These are phyloP conservation scores for Odontophorus gujanensis DNA, from an alignment of 2,113 vertebrate species.

Conservation along the genomic window DNA sequence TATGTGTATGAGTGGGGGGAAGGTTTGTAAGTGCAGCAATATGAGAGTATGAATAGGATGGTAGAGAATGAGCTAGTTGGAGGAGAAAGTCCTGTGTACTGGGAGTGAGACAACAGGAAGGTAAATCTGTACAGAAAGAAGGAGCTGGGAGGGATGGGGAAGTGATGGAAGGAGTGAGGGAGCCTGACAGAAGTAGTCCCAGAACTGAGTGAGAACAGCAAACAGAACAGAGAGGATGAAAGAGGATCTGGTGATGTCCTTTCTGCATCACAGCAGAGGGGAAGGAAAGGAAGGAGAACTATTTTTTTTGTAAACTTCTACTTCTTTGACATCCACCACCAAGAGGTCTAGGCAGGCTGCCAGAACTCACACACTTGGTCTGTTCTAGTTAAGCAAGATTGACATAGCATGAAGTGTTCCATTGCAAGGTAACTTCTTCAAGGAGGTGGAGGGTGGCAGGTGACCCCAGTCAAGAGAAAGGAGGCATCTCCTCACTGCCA, in stretches of 20 bases:
- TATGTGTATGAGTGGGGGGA: background rate
- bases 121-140: background rate
- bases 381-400: background rate
- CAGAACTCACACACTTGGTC: background rate
- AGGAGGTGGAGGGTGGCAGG: background rate
- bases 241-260: background rate
- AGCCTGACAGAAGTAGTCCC: background rate
- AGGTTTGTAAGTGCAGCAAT: background rate
- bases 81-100: background rate
- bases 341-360: background rate
- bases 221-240: background rate
- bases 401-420: background rate
- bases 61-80: background rate
- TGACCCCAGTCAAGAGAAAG: background rate
- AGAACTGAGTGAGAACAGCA: background rate
- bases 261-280: background rate
- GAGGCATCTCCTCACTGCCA: background rate
- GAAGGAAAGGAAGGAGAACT: background rate
- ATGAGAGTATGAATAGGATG: background rate
- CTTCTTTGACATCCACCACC: background rate
- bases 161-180: background rate
- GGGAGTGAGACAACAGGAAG: background rate
- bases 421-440: background rate
- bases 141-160: background rate
- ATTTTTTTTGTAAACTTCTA: background rate